Evolutionary conservation across 2,888 invertebrate species (phyloP), one percentile per base, ranked within the genome.

Genomic region (Torymus texanus): DNA sequence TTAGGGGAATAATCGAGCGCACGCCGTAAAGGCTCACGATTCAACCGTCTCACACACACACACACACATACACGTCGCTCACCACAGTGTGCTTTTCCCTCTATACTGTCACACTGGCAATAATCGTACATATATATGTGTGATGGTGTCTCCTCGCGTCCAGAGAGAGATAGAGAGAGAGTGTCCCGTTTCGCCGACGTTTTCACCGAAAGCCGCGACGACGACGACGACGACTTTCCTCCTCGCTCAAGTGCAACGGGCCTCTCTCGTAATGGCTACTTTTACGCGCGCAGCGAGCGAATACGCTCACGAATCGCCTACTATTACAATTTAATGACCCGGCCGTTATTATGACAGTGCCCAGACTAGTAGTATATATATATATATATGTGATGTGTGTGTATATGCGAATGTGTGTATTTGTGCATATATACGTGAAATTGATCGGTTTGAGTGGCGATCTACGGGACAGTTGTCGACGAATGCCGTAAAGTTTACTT

Each of bases 261-360:
- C 41, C 58, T 14, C 56, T 3, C 66, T 24, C 65, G 56, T 65
- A 74, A 65, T 74, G 24, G 56, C 62, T 58, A 41, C 12, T 58
- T 56, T 65, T 81, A 72, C 58, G 55, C 83, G 82, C 78, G 82
- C 81, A 8, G 8, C 8, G 41, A 41, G 41, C 41, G 41, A 41
- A 21, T 21, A 21, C 21, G 21, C 83, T 83, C 81, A 81, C 82
- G 83, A 84, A 83, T 83, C 75, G 84, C 84, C 83, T 84, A 74
- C 74, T 74, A 74, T 65, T 74, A 61, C 74, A 56, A 58, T 65
- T 74, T 74, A 74, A 74, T 74, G 74, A 74, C 29, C 56, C 14
- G 21, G 62, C 14, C 16, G 74, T 74, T 65, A 63, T 73, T 73
- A 65, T 65, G 74, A 74, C 74, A 58, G 59, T 71, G 59, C 11